Evolutionary conservation across 2,888 invertebrate genomes (phyloP).

Genomic region (Caenorhabditis imperialis): DNA sequence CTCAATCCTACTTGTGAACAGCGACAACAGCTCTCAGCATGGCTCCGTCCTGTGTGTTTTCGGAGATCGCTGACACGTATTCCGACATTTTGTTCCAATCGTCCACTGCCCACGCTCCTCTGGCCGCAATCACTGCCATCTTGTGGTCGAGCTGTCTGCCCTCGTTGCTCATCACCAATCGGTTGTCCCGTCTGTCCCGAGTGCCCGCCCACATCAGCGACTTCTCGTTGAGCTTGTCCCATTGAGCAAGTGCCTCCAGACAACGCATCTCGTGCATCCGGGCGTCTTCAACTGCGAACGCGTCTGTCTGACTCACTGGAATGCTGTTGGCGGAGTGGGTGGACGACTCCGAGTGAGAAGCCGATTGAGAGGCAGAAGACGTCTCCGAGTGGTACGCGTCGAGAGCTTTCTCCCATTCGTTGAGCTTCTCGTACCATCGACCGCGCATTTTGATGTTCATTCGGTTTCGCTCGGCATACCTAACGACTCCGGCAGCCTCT

Average conservation of each 20-base stretch:
- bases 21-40: constrained; percentile 94
- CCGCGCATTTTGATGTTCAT: constrained; percentile 82
- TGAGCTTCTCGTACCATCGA: constrained; percentile 97
- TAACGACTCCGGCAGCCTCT: constrained; percentile 91
- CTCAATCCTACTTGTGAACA: constrained; percentile 83
- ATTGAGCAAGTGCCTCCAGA: constrained; percentile 96
- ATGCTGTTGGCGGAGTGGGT: too few relatives aligned
- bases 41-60: constrained; percentile 94
- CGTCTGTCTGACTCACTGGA: not conserved
- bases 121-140: constrained; percentile 90
- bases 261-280: constrained; percentile 93
- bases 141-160: constrained; percentile 69
- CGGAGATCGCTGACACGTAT: constrained; percentile 86
- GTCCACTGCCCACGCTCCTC: constrained; percentile 94
- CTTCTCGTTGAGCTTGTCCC: constrained; percentile 81
- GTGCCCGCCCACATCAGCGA: constrained; percentile 36
- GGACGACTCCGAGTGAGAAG: not conserved
- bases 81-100: constrained; percentile 95
- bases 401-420: constrained; percentile 97
- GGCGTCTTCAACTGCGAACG: constrained; percentile 80
- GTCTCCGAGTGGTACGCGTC: constrained; percentile 86
- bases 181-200: constrained; percentile 6
- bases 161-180: constrained; percentile 21
- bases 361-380: constrained; percentile 24
- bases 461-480: constrained; percentile 83